These are phyloP conservation scores for Tympanoctomys barrerae DNA, from an alignment of 2,797 vertebrate genomes.

Conservation along the genomic window DNA sequence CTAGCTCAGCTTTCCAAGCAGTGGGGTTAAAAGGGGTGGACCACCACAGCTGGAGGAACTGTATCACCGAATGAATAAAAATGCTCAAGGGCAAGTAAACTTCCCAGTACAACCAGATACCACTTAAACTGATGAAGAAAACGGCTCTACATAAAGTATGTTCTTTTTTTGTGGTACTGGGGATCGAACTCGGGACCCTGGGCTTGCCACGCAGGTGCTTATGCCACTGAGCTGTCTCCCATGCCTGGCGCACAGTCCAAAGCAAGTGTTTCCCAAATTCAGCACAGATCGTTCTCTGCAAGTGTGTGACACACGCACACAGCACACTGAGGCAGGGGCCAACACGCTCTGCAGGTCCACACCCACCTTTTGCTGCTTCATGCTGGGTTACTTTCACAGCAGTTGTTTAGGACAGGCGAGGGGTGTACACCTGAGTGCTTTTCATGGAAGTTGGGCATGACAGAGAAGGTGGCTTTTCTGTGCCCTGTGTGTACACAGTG, in stretches of 20 bases:
- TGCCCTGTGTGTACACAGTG: no score
- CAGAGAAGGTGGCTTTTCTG: neutral
- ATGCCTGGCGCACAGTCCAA: rapidly evolving
- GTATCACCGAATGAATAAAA: neutral
- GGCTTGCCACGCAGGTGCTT: no score
- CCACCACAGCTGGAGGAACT: neutral
- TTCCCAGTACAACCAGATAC: rapidly evolving
- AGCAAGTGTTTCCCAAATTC: neutral
- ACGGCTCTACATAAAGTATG: rapidly evolving
- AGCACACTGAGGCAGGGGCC: rapidly evolving
- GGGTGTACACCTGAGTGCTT: rapidly evolving
- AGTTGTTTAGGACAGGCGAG: neutral
- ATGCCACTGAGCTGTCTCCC: no score
- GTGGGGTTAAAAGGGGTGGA: neutral
- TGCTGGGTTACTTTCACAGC: neutral
- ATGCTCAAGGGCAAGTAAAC: neutral
- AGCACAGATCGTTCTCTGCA: neutral
- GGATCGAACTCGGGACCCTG: no score
- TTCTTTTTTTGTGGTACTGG: neutral
- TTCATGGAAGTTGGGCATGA: neutral
- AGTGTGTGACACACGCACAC: rapidly evolving
- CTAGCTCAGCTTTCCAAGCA: neutral
- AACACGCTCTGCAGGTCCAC: rapidly evolving
- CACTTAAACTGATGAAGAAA: neutral
- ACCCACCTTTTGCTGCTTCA: neutral